Percentiles rank a stretch among this genome's conserved stretches.
Conservation (phyloP, 1,140 invertebrate genomes). For the Alviniconcha marisindica region DNA sequence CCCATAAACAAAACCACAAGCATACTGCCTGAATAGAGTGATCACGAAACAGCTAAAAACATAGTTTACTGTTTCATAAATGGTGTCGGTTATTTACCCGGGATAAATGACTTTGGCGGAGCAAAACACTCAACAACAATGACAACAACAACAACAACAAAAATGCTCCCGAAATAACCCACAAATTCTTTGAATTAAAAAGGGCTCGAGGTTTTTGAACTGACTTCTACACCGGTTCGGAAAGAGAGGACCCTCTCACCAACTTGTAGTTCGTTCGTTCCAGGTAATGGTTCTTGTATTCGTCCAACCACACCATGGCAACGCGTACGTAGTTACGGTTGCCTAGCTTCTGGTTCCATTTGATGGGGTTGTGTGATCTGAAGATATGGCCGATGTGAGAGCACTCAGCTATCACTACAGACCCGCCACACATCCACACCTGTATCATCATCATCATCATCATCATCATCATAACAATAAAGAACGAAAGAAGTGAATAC, state of each 20-base stretch:
- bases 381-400: slow-evolving; percentile 98
- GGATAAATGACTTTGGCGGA: no score
- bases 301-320: slow-evolving; percentile 86
- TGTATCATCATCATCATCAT: no score
- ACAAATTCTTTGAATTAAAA: background rate
- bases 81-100: no score
- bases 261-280: slow-evolving; percentile 87
- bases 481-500: no score
- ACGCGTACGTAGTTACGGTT: slow-evolving; percentile 76
- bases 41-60: no score
- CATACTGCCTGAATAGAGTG: no score
- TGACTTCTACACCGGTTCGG: background rate
- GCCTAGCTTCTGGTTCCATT: slow-evolving; percentile 58
- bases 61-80: no score
- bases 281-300: slow-evolving; percentile 84
- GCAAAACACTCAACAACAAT: no score
- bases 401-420: slow-evolving; percentile 95
- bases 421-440: slow-evolving; percentile 97
- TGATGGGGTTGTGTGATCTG: slow-evolving; percentile 74
- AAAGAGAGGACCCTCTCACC: slow-evolving; percentile 53
- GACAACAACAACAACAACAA: no score
- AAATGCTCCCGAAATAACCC: no score
- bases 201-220: background rate
- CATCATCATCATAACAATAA: no score
- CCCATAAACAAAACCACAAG: no score